Evolutionary conservation across 1,140 invertebrate species (phyloP).

Genomic region (Neodiprion virginianus): DNA sequence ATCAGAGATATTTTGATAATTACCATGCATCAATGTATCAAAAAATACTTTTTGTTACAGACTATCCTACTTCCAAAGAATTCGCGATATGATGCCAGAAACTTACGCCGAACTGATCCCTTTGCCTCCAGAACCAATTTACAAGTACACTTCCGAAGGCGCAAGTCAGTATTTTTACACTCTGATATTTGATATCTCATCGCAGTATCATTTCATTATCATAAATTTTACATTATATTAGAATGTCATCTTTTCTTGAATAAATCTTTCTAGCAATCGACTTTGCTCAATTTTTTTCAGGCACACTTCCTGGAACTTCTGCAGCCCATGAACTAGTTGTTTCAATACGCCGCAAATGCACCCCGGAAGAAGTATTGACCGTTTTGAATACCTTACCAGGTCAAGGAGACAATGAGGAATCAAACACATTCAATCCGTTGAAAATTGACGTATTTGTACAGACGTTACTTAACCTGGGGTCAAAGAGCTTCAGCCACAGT

Average conservation of each 20-base stretch:
- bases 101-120: slow-evolving; percentile 87
- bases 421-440: slow-evolving; percentile 81
- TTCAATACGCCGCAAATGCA: slow-evolving; percentile 86
- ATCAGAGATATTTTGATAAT: too few species aligned
- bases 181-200: slow-evolving; percentile 6
- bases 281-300: slow-evolving; percentile 60
- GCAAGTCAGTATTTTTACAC: slow-evolving; percentile 69
- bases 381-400: slow-evolving; percentile 87
- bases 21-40: too few species aligned
- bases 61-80: slow-evolving; percentile 93
- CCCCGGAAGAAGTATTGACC: slow-evolving; percentile 89
- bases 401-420: slow-evolving; percentile 75
- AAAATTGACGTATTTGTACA: slow-evolving; percentile 98
- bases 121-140: slow-evolving; percentile 76
- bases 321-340: slow-evolving; percentile 85
- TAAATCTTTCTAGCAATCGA: background rate
- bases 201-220: too few species aligned
- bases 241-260: too few species aligned
- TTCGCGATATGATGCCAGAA: slow-evolving; percentile 91
- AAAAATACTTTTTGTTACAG: slow-evolving; percentile 62
- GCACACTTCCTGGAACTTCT: slow-evolving; percentile 79
- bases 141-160: slow-evolving; percentile 83
- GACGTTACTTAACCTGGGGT: slow-evolving; percentile 90
- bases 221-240: too few species aligned
- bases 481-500: slow-evolving; percentile 97